Evolutionary conservation across 2,797 vertebrate species (phyloP).

Genomic region (Bradypodion ventrale): DNA sequence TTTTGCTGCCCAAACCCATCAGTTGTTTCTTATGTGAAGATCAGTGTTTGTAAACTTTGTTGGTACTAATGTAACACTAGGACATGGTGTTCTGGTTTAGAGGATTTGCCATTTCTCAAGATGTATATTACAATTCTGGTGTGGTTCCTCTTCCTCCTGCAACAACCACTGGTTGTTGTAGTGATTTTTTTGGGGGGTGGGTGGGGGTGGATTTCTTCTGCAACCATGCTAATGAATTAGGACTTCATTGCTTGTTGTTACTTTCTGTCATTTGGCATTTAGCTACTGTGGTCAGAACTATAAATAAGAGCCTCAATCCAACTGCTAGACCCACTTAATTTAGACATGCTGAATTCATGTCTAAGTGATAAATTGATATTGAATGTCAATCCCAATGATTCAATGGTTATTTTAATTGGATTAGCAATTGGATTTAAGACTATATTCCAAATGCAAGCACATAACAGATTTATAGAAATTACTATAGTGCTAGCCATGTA

Average conservation of each 20-base stretch:
- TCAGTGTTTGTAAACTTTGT: no score
- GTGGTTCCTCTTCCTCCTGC: no score
- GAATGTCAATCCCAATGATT: no score
- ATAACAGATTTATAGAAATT: background rate
- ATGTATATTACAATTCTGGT: no score
- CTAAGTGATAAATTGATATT: no score
- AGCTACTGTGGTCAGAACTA: background rate
- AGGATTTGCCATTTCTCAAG: background rate
- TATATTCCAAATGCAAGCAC: background rate
- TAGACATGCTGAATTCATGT: no score
- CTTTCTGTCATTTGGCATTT: background rate
- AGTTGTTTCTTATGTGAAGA: slow-evolving; percentile 22
- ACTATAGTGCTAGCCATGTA: no score
- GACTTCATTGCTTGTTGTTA: background rate
- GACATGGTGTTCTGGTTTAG: background rate
- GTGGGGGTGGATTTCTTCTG: background rate
- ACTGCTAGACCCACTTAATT: no score
- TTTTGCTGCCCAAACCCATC: background rate
- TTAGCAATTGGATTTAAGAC: no score
- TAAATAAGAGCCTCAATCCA: background rate
- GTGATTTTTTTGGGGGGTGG: background rate
- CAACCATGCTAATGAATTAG: background rate
- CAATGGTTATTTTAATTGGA: no score
- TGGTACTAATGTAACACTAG: background rate
- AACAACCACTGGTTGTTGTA: background rate